Evolutionary conservation across 1,140 invertebrate species (phyloP), one percentile per base, ranked within the genome.

Genomic region (Camponotus vicinus): DNA sequence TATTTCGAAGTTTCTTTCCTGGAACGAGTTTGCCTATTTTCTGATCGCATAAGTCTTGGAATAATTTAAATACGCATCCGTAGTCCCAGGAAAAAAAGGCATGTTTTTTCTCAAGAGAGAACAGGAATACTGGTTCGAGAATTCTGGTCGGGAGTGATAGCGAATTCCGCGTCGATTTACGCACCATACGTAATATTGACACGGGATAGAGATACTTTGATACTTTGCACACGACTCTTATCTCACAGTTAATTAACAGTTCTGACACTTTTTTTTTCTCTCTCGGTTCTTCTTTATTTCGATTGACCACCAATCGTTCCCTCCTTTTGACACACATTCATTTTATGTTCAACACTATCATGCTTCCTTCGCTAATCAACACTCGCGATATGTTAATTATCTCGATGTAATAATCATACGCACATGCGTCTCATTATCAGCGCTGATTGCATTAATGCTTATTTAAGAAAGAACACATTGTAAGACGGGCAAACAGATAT

Each of bases 401-500:
- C n/a, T 75, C 34, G 21, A 57, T 75, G 40, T 75, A 73, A 55
- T 73, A 75, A 75, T 75, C 52, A n/a, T 49, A 9, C 42, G 7
- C 21, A 70, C n/a, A 21, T 34, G 27, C 32, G 11, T 57, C 49
- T 55, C 27, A 75, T 57, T 57, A 57, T 18, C 52, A 57, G 21
- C n/a, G 7, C 11, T 40, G 34, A 40, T 66, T 75, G 32, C 42
- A 27, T 3, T 70, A 71, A 34, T 27, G 27, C 45, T 9, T n/a
- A 15, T 15, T 37, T 52, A 34, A 52, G 45, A 21, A 59, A 70
- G 32, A 71, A 71, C 8, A 42, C n/a, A 59, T 42, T 15, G 45
- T 27, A 52, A 32, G 4, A 4, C 13, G 32, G 1, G 27, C 18
- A 4, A 71, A 70, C 32, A 49, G 15, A 18, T 11, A 27, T 27